These are phyloP conservation scores for Mormoops blainvillei DNA, from an alignment of 2,113 vertebrate genomes.

Conservation along the genomic window DNA sequence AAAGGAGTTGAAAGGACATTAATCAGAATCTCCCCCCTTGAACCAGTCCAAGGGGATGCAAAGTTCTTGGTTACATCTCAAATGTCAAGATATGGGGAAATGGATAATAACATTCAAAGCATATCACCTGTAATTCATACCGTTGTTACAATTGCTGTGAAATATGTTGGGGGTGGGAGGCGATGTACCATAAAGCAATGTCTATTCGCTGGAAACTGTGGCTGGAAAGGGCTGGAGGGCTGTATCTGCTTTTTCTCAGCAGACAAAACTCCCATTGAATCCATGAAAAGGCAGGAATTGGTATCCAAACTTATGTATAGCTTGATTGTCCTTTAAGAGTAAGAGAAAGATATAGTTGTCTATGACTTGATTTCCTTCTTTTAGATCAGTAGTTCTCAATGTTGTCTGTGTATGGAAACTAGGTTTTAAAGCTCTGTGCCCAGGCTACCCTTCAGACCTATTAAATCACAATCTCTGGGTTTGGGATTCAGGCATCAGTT, in stretches of 20 bases:
- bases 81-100: slow-evolving; percentile 79
- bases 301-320: neutral
- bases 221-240: neutral
- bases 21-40: slow-evolving; percentile 75
- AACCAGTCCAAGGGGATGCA: slow-evolving; percentile 62
- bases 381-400: neutral
- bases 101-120: slow-evolving; percentile 74
- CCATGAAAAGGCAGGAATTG: neutral
- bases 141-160: slow-evolving; percentile 66
- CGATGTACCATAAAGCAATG: neutral
- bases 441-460: neutral
- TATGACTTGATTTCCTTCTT: slow-evolving; percentile 2
- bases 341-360: neutral
- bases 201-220: slow-evolving; percentile 28
- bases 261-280: slow-evolving; percentile 10
- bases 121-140: slow-evolving; percentile 76
- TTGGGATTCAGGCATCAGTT: neutral
- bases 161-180: slow-evolving; percentile 23
- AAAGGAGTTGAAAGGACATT: slow-evolving; percentile 76
- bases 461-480: neutral
- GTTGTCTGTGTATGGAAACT: neutral
- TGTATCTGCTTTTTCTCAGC: slow-evolving; percentile 48
- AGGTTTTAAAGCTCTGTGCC: neutral
- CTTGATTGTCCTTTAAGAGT: slow-evolving; percentile 21
- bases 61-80: slow-evolving; percentile 77